Evolutionary conservation across 2,113 vertebrate species (phyloP).

Genomic region (Paraplagusia blochii): DNA sequence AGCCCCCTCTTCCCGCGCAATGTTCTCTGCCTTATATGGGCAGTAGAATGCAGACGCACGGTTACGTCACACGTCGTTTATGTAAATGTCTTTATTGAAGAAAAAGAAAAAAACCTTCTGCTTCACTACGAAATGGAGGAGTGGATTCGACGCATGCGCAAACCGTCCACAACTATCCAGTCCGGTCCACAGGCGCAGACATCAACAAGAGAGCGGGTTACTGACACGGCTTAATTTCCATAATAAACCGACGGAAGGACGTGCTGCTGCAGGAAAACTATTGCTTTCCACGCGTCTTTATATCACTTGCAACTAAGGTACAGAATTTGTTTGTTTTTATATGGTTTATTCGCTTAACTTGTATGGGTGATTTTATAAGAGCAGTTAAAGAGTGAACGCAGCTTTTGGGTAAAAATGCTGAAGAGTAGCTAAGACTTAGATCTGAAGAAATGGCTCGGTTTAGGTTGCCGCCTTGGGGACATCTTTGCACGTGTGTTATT

Average conservation of each 20-base stretch:
- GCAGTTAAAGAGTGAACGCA: conserved; percentile 1
- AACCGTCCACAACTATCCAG: conserved; percentile 64
- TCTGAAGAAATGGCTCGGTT: no score
- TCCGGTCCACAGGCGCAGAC: conserved; percentile 70
- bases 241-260: conserved; percentile 46
- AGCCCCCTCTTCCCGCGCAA: conserved; percentile 83
- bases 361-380: background rate
- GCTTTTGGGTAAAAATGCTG: no score
- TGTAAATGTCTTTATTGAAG: conserved; percentile 81
- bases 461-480: no score
- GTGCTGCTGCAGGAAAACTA: conserved; percentile 12
- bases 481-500: no score
- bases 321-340: background rate
- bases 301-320: conserved; percentile 59
- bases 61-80: conserved; percentile 74
- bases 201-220: conserved; percentile 72
- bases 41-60: conserved; percentile 77
- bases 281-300: conserved; percentile 26
- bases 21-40: conserved; percentile 85
- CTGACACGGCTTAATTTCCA: conserved; percentile 58
- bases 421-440: no score
- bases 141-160: conserved; percentile 81
- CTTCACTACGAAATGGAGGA: conserved; percentile 76
- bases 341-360: background rate
- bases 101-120: conserved; percentile 75